A percentile compares a stretch with the other conserved stretches of the same genome.
Conservation (phyloP, 2,888 invertebrate species). For the Epirrhoe alternata region DNA sequence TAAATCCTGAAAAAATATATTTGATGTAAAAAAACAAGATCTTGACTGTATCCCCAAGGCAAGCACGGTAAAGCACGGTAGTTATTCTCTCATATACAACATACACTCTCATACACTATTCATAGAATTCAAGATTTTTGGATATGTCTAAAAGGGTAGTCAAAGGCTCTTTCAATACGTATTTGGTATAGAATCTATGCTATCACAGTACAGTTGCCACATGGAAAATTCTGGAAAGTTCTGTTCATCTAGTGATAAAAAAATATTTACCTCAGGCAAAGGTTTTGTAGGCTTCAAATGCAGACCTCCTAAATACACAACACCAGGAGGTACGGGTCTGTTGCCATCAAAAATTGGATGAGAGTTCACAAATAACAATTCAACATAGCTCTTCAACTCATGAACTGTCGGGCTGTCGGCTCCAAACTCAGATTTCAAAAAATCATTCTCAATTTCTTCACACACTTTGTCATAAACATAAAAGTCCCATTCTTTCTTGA, state of each 20-base stretch:
- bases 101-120: no score
- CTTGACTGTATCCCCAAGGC: no score
- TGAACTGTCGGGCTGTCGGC: slow-evolving; percentile 43
- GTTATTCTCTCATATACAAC: no score
- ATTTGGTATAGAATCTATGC: no score
- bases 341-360: slow-evolving; percentile 51
- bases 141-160: no score
- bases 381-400: slow-evolving; percentile 49
- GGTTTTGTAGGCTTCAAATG: slow-evolving; percentile 49
- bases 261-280: slow-evolving; percentile 50
- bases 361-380: slow-evolving; percentile 51
- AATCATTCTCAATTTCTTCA: slow-evolving; percentile 40
- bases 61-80: no score
- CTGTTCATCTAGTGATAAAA: not conserved
- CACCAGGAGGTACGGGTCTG: slow-evolving; percentile 55
- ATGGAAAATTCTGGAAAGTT: no score
- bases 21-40: no score
- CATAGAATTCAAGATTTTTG: no score
- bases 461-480: slow-evolving; percentile 20
- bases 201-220: no score
- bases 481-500: slow-evolving; percentile 42
- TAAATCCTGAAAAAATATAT: slow-evolving; percentile 50
- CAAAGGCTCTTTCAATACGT: no score
- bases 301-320: slow-evolving; percentile 50
- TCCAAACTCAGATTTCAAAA: slow-evolving; percentile 49